Percentiles rank a stretch among this genome's conserved stretches.
Evolutionary conservation across 2,888 invertebrate species (phyloP).

Genomic region (Dryadula phaetusa): DNA sequence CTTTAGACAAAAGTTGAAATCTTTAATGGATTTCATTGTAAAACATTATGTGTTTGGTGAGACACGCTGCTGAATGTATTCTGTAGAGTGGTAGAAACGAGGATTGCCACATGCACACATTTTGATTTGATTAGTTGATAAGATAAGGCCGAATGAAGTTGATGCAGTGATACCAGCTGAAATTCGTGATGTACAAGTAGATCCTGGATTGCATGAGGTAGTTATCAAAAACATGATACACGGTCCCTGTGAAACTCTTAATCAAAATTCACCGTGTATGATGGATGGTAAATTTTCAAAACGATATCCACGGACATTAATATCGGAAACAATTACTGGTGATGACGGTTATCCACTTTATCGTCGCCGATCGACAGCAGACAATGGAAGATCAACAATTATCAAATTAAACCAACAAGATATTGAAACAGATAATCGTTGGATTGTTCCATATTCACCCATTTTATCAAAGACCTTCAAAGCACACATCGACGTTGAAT

Average conservation of each 20-base stretch:
- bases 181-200: too few species aligned
- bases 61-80: too few species aligned
- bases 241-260: conserved; percentile 45
- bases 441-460: neutral
- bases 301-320: conserved; percentile 36
- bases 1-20: conserved; percentile 46
- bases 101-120: too few species aligned
- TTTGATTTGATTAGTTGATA: too few species aligned
- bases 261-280: conserved; percentile 43
- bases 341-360: conserved; percentile 48
- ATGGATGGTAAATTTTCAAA: conserved; percentile 43
- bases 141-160: conserved; percentile 47
- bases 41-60: too few species aligned
- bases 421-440: conserved; percentile 48
- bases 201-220: too few species aligned
- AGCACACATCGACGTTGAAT: neutral
- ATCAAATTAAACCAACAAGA: conserved; percentile 46
- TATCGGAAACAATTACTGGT: neutral
- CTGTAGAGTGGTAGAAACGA: too few species aligned
- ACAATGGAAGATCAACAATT: conserved; percentile 47
- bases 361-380: conserved; percentile 47
- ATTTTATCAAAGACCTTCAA: neutral
- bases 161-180: too few species aligned
- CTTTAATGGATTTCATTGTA: conserved; percentile 45
- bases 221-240: conserved; percentile 48